These are phyloP conservation scores for Antechinus flavipes DNA, from an alignment of 2,113 vertebrate genomes.

Conservation along the genomic window DNA sequence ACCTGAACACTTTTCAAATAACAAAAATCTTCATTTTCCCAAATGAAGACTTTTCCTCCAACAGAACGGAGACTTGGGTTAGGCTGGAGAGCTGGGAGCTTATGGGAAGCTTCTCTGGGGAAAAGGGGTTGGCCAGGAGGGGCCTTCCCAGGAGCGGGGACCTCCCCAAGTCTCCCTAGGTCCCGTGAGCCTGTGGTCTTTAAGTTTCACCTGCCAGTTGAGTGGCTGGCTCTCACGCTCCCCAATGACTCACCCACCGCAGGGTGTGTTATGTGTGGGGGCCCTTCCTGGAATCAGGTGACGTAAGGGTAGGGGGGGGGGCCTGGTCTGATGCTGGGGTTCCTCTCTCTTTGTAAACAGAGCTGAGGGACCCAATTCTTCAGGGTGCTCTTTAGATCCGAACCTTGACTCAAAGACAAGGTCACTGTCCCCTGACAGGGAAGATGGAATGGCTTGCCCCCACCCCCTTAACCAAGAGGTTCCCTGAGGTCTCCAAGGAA, in stretches of 20 bases:
- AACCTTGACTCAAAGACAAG: not conserved
- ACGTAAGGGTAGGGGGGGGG: slow-evolving; percentile 26
- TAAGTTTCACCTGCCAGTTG: not conserved
- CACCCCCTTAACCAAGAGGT: not conserved
- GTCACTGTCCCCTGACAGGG: not conserved
- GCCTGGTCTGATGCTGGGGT: slow-evolving; percentile 63
- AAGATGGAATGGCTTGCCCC: not conserved
- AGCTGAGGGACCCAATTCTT: not conserved
- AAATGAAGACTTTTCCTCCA: not conserved
- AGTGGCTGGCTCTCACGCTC: not conserved
- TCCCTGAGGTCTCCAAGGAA: slow-evolving; percentile 37
- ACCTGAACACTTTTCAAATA: not conserved
- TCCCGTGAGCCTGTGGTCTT: not conserved
- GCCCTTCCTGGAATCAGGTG: slow-evolving; percentile 2
- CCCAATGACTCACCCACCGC: not conserved
- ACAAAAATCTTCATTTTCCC: slow-evolving; percentile 38
- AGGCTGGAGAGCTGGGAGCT: not conserved
- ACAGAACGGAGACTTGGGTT: not conserved
- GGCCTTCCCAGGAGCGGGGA: slow-evolving; percentile 79
- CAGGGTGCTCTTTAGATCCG: not conserved
- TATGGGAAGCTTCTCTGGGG: not conserved
- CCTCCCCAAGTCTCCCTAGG: slow-evolving; percentile 6
- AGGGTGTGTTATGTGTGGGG: not conserved
- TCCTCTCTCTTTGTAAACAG: slow-evolving; percentile 77
- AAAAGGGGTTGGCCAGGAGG: slow-evolving; percentile 45